These are phyloP conservation scores for Chrosomus eos DNA, from an alignment of 2,797 vertebrate species.

Conservation along the genomic window DNA sequence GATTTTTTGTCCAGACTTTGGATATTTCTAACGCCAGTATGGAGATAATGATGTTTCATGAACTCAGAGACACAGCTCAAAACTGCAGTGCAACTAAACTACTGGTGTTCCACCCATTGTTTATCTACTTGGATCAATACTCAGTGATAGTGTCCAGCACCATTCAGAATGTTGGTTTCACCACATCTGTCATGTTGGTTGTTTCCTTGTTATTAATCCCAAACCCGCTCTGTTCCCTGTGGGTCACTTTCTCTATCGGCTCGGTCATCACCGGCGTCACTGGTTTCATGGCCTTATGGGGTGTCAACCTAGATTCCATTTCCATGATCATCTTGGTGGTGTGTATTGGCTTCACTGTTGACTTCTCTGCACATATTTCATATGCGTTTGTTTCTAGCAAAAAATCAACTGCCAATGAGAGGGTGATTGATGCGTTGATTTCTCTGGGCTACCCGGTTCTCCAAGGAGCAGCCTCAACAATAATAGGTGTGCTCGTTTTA, in stretches of 20 bases:
- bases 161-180: conserved; percentile 76
- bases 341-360: conserved; percentile 87
- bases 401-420: conserved; percentile 66
- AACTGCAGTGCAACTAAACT: conserved; percentile 69
- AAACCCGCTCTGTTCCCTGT: conserved; percentile 77
- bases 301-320: conserved; percentile 80
- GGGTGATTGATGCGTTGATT: conserved; percentile 73
- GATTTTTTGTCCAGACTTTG: conserved; percentile 80
- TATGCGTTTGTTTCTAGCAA: conserved; percentile 79
- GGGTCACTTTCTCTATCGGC: conserved; percentile 83
- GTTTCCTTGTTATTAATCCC: conserved; percentile 83
- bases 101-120: conserved; percentile 76
- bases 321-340: conserved; percentile 86
- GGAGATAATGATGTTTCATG: conserved; percentile 76
- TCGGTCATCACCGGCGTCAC: conserved; percentile 80
- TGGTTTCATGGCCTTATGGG: conserved; percentile 83
- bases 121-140: conserved; percentile 85
- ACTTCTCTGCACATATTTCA: conserved; percentile 85
- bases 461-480: conserved; percentile 80
- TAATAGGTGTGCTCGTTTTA: conserved; percentile 79
- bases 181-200: conserved; percentile 76
- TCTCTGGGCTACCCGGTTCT: conserved; percentile 80
- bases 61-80: conserved; percentile 59
- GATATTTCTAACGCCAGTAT: conserved; percentile 64
- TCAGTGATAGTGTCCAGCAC: conserved; percentile 77